phyloP scores from a whole-genome alignment of 2,797 vertebrate species.

The Macrochelys suwanniensis region DNA sequence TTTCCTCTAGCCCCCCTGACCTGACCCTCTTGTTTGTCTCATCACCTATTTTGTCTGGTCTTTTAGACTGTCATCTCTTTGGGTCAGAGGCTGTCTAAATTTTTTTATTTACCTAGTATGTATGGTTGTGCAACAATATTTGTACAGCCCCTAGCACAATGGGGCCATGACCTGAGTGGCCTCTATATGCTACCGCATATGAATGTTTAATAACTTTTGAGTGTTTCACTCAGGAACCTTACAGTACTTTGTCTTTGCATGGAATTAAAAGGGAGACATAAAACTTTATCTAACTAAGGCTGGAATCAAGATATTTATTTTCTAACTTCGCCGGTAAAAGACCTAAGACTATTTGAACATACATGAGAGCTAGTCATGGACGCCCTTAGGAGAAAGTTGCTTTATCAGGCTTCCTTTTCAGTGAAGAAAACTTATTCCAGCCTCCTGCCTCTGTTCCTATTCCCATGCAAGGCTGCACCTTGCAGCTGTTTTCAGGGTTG shows the following conservation, averaged over 20 bases:
- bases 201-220: background rate
- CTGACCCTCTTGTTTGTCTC: background rate
- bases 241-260: background rate
- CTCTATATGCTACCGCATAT: background rate
- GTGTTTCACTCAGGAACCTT: background rate
- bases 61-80: background rate
- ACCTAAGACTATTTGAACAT: background rate
- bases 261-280: background rate
- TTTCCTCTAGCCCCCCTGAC: background rate
- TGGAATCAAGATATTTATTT: background rate
- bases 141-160: background rate
- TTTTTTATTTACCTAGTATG: background rate
- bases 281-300: background rate
- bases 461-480: background rate
- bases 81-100: background rate
- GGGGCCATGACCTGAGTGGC: background rate
- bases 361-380: background rate
- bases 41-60: background rate
- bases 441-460: background rate
- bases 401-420: background rate
- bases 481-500: background rate
- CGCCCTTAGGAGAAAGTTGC: background rate
- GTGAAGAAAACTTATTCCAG: background rate
- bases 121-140: background rate
- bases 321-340: background rate